Percentiles rank a stretch among this genome's conserved stretches.
phyloP scores from a whole-genome alignment of 2,113 vertebrate species.

The Oncorhynchus tshawytscha region DNA sequence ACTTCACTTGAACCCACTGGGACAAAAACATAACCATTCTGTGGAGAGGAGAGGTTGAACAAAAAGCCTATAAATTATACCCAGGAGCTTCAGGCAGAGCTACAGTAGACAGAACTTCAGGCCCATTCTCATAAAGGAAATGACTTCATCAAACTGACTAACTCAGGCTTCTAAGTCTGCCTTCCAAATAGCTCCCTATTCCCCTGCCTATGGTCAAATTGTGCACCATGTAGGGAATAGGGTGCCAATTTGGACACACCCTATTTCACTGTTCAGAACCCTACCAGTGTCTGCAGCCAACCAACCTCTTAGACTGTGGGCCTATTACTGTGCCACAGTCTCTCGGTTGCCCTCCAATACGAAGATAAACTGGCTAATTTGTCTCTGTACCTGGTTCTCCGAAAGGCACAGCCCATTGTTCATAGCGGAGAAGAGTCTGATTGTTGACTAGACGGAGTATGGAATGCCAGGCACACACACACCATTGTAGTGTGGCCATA shows the following conservation, averaged over 20 bases:
- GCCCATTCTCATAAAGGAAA: too few relatives aligned
- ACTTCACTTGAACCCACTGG: too few relatives aligned
- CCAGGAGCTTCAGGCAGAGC: too few relatives aligned
- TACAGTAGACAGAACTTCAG: too few relatives aligned
- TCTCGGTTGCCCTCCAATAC: neutral
- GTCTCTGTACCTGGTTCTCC: neutral
- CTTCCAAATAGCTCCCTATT: too few relatives aligned
- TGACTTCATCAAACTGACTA: too few relatives aligned
- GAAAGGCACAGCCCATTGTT: neutral
- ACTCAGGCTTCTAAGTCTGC: too few relatives aligned
- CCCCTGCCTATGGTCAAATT: too few relatives aligned
- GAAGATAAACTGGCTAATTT: constrained; percentile 10
- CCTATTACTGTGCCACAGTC: neutral
- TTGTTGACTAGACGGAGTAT: neutral
- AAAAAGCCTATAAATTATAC: too few relatives aligned
- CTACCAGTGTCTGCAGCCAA: neutral
- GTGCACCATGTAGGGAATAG: neutral
- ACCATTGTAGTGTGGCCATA: neutral
- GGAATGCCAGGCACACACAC: too few relatives aligned
- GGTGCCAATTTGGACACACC: neutral
- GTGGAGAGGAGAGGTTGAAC: too few relatives aligned
- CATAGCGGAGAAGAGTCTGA: neutral
- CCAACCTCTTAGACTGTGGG: neutral
- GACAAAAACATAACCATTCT: too few relatives aligned
- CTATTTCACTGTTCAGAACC: neutral